Base-by-base conservation (phyloP, 1,140 invertebrate species). In the Trachelipus rathkii region DNA sequence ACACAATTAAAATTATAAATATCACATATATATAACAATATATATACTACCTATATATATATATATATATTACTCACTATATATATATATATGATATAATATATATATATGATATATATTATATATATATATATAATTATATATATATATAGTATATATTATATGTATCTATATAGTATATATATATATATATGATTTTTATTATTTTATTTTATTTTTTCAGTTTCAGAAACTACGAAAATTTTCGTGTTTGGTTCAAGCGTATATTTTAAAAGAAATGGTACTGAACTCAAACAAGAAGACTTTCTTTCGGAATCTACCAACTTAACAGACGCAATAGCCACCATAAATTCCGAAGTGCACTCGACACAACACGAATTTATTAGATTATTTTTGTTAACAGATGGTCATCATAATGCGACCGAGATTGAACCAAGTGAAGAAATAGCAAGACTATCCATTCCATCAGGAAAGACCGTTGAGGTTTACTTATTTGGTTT, bases 401-500 rank as follows among this genome's bases (percentile, higher is more conserved):
- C 79, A 15, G 79, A 80, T 74, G 79, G 79, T 73, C 23, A 45
- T 11, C 77, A 78, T 74, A 68, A 71, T 44, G 10, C 23, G 21
- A 74, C 73, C 0, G 60, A 44, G 0, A 67, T 74, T 11, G 70
- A 44, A 13, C 77, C 79, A 50, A 74, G 76, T 11, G 23, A 44
- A 15, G 77, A 76, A 74, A 80, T 80, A 13, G n/a, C 5, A 6
- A 19, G 46, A 21, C 67, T 80, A 71, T 68, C 15, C 0, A 33
- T 72, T 19, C 77, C 66, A 7, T 45, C 1, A 15, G 79, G 77
- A 5, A 80, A 80, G 24, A 78, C 77, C 0, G 72, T 80, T 6
- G 66, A 76, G 76, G 79, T 80, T 8, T 80, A 71, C 67, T 75
- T 80, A 9, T 53, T 80, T 23, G 79, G 79, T n/a, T 60, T 80